Evolutionary conservation across 2,113 vertebrate species (phyloP), one percentile per base, ranked within the genome.

Genomic region (Suricata suricatta): DNA sequence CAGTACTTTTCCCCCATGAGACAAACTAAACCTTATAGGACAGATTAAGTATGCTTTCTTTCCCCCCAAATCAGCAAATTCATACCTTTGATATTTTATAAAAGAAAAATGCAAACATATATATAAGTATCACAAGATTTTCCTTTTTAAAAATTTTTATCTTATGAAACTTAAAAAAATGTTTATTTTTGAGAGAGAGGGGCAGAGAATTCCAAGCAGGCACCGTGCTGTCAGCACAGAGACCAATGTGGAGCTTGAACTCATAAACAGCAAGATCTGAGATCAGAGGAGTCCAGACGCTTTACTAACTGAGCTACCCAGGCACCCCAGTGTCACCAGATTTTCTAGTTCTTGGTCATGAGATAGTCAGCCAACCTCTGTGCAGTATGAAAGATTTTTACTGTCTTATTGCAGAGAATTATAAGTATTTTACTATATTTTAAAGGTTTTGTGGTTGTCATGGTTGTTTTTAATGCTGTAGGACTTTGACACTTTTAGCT

Each of bases 371-470:
- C 57, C 84, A 72, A 63, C 15, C 35, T 72, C 41, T 93, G 6
- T 79, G 69, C 68, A 10, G 29, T 74, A 82, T 5, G 41, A 83
- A 82, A 27, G 33, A 66, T 82, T 96, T 69, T 57, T 9, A 52
- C 12, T 82, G 41, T 66, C 33, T 91, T 44, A 88, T 96, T 71
- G 16, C 54, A 41, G 68, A 90, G 3, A 94, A 57, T 88, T 83
- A 31, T 72, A 91, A 94, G 76, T 77, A 76, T 95, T 97, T 93
- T 76, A 52, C 29, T 85, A 2, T 47, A 85, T 83, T 81, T 94
- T 88, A 96, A 87, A 87, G 74, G 16, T 33, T 97, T 50, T 79
- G 38, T 88, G 21, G 16, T 79, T 63, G 2, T 86, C 35, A 85
- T 52, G 3, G 31, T 81, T 93, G 7, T 17, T 86, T 15, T 84